Base-by-base conservation (phyloP, 1,140 invertebrate genomes). In the Drosophila punjabiensis region DNA sequence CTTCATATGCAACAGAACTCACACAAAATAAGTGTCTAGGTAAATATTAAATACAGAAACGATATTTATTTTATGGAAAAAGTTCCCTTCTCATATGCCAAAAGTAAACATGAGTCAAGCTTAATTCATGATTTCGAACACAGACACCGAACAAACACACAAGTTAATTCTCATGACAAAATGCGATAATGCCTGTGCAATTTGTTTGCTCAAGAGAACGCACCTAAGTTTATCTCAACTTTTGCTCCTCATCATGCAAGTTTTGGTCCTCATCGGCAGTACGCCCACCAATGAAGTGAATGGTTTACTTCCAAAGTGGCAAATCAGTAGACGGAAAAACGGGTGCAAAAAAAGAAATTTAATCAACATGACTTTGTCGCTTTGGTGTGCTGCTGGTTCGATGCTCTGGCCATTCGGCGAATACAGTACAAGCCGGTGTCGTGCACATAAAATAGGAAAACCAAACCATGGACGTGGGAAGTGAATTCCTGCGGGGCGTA, bases 361-460 rank as follows among this genome's bases (percentile, higher is more conserved):
- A 81, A 85, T 81, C 78, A 81, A 85, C 73, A 58, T 71, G 78
- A 80, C 69, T 81, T 83, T 75, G 45, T 76, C 50, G 47, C 43
- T 59, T 55, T 35, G 24, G 43, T 52, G n/a, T 39, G 41, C 10
- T 13, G 33, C 24, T 24, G 24, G 33, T 52, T 32, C 20, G 28
- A 32, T 37, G 20, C 32, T 35, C 24, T 14, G 32, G 39, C 11
- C 35, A 43, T 28, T 53, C 37, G 32, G 52, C 41, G 39, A 76
- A 50, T 32, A 11, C 16, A 32, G 48, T 33, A 45, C 41, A 59
- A 37, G 28, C 37, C 16, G 39, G 14, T 28, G 60, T 16, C 20
- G 30, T 71, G 24, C 39, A 2, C 35, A 56, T 56, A 18, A 33
- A 45, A 71, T 30, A 56, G 50, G 20, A 45, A 39, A 47, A 20